Evolutionary conservation across 2,888 invertebrate genomes (phyloP).

Genomic region (Chrysina gloriosa): DNA sequence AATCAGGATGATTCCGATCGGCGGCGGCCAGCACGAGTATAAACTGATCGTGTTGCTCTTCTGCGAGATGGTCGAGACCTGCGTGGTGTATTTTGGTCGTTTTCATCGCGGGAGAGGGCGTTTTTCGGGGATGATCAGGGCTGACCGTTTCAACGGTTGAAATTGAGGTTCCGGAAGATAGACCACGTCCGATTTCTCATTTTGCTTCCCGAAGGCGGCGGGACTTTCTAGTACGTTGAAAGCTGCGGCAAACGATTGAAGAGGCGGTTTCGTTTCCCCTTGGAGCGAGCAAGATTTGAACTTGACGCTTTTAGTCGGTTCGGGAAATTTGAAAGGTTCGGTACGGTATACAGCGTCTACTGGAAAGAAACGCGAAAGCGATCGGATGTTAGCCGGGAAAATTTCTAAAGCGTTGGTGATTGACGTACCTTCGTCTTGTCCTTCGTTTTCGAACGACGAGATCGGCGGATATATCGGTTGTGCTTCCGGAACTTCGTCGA

Average conservation of each 20-base stretch:
- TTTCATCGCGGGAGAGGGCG: neutral
- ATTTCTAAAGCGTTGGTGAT: no score
- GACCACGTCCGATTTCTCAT: neutral
- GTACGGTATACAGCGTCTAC: neutral
- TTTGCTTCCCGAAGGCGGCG: no score
- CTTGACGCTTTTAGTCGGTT: no score
- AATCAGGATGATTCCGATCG: conserved; percentile 90
- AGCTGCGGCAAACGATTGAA: no score
- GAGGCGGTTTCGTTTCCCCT: no score
- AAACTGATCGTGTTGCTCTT: conserved; percentile 8
- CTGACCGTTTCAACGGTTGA: no score
- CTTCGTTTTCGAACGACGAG: neutral
- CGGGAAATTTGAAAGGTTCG: neutral
- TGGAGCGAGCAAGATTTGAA: no score
- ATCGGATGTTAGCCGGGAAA: no score
- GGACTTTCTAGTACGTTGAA: no score
- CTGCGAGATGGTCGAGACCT: conserved; percentile 57
- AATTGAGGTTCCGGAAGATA: neutral
- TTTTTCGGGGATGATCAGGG: neutral
- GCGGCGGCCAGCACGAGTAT: conserved; percentile 93
- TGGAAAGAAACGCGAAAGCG: neutral
- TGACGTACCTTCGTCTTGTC: conserved; percentile 2
- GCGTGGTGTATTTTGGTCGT: conserved; percentile 18
- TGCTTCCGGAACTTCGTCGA: neutral
- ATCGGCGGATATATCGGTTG: neutral